Percentiles rank a stretch among this genome's conserved stretches.
These are phyloP conservation scores for Centrocercus urophasianus DNA, from an alignment of 2,113 vertebrate genomes.

Conservation along the genomic window DNA sequence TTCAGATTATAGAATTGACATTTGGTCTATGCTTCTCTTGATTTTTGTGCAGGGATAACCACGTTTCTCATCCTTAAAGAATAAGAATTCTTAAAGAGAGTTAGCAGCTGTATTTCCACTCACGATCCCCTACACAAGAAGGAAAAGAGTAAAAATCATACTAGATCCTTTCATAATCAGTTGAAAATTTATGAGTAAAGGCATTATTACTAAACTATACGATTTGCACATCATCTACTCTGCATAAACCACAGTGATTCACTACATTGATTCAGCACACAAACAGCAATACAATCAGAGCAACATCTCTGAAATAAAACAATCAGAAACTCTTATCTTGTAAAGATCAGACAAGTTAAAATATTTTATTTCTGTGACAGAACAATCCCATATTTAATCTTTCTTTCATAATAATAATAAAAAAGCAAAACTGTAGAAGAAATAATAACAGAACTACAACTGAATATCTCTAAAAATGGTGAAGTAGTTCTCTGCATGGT, in stretches of 20 bases:
- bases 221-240: not conserved
- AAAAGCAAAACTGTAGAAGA: not conserved
- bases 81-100: not conserved
- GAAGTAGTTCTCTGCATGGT: rapidly evolving
- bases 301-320: not conserved
- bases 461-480: not conserved
- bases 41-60: not conserved
- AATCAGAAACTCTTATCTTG: not conserved
- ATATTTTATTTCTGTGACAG: not conserved
- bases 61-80: not conserved
- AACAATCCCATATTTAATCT: not conserved
- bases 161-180: not conserved
- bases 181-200: not conserved
- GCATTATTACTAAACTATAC: not conserved
- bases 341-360: not conserved
- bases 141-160: not conserved
- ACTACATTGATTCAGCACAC: not conserved
- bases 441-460: not conserved
- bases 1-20: not conserved
- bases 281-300: not conserved
- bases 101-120: not conserved
- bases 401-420: not conserved
- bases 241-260: not conserved
- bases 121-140: not conserved
- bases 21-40: not conserved